Base-by-base conservation (phyloP, 2,888 invertebrate species). In the Tinea semifulvella region DNA sequence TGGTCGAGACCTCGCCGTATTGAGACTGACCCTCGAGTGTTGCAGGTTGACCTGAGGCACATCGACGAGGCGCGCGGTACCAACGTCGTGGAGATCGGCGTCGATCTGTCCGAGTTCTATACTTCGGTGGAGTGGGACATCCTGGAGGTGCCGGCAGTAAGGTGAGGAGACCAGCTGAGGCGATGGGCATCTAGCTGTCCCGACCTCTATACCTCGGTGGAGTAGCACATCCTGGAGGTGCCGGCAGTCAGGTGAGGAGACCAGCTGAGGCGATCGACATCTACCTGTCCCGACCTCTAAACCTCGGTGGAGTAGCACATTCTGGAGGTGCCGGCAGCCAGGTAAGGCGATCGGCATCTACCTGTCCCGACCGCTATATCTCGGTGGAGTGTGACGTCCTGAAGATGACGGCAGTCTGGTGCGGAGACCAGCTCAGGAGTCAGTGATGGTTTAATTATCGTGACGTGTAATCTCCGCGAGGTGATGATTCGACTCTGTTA, bases 111-210 rank as follows among this genome's bases (percentile, higher is more conserved):
- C 53, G 97, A 97, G 82, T 98, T 98, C 84, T 98, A 98, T 83
- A 94, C 93, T 76, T 96, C 95, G 53, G 98, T 98, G 49, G 98
- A 98, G 82, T 98, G 98, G 98, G 98, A 98, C 81, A 96, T 98
- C 62, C 85, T 98, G 51, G 94, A 94, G 83, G 98, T 97, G 65
- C 94, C 94, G 56, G 94, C 94, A 53, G 92, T 94, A 55, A 88
- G 93, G 92, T 92, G 45, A 40, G 42, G 2, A 2, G 2, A 10
- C 11, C 18, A 10, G 27, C n/a, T 7, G 22, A 8, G 22, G 22
- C 22, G 22, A 5, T 5, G 8, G 22, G 6, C 6, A 22, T 5
- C 6, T 5, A 5, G 22, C 5, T 8, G 22, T 8, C 6, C 5
- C 22, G 22, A 10, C 4, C 27, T 11, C n/a, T n/a, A n/a, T 7